phyloP scores from a whole-genome alignment of 2,113 vertebrate genomes.

The Microtus richardsoni region DNA sequence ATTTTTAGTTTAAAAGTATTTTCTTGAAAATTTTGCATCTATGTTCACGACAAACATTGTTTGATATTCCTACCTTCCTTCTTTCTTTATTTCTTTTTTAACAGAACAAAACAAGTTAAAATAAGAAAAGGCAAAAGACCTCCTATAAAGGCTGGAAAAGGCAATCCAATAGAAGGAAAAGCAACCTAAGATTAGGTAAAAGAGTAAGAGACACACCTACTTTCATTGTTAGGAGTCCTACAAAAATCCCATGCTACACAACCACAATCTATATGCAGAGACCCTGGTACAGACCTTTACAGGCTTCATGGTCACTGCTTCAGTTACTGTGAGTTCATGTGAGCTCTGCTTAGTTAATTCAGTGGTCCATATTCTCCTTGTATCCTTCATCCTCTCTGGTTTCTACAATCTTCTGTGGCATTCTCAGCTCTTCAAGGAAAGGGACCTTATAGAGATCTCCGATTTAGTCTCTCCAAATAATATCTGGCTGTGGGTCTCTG shows the following conservation, averaged over 20 bases:
- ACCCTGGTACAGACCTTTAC: no score
- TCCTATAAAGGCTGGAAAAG: background rate
- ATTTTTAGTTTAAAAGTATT: background rate
- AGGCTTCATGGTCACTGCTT: background rate
- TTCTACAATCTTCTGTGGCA: fast-evolving
- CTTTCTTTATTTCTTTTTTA: background rate
- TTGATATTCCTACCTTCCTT: background rate
- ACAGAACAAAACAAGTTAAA: background rate
- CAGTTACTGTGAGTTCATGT: fast-evolving
- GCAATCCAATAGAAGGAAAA: background rate
- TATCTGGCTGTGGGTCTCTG: background rate
- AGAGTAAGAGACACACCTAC: background rate
- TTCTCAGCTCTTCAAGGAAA: background rate
- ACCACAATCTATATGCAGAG: no score
- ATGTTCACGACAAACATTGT: no score
- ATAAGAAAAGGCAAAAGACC: background rate
- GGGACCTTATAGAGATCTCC: background rate
- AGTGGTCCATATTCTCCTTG: background rate
- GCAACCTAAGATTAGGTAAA: background rate
- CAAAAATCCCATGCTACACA: no score
- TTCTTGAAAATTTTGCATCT: background rate
- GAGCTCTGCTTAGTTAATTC: background rate
- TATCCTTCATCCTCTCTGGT: background rate
- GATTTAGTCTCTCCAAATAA: background rate
- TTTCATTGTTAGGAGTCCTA: no score